A percentile compares a stretch with the other conserved stretches of the same genome.
Conservation (phyloP, 2,113 vertebrate species). For the Terrapene triunguis region DNA sequence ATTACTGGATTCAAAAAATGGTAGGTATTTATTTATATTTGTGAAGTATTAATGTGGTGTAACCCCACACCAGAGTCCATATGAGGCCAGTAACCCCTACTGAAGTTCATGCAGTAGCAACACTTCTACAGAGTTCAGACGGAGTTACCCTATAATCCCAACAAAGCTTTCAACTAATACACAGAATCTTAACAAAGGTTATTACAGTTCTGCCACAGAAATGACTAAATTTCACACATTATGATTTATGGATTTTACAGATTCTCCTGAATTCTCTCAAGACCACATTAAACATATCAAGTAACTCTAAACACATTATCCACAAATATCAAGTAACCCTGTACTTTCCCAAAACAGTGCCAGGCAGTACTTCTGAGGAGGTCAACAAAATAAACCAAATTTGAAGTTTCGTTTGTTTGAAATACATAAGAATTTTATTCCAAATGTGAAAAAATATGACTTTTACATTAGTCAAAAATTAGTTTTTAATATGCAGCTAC, state of each 20-base stretch:
- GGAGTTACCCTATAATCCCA: neutral
- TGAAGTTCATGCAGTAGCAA: neutral
- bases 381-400: neutral
- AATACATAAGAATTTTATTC: neutral
- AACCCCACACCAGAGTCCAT: neutral
- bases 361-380: neutral
- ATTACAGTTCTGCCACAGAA: neutral
- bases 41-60: neutral
- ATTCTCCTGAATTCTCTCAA: neutral
- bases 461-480: neutral
- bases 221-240: neutral
- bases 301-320: neutral
- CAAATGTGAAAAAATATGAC: neutral
- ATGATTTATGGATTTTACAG: neutral
- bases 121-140: neutral
- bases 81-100: neutral
- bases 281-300: neutral
- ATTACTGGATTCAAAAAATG: neutral
- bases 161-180: neutral
- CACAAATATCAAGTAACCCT: fast-evolving
- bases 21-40: neutral
- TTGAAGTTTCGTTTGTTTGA: neutral
- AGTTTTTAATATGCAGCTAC: neutral
- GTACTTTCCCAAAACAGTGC: neutral
- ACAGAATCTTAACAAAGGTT: conserved; percentile 9